Conservation (phyloP, 2,888 invertebrate genomes). For the Bellardia pandia region DNA sequence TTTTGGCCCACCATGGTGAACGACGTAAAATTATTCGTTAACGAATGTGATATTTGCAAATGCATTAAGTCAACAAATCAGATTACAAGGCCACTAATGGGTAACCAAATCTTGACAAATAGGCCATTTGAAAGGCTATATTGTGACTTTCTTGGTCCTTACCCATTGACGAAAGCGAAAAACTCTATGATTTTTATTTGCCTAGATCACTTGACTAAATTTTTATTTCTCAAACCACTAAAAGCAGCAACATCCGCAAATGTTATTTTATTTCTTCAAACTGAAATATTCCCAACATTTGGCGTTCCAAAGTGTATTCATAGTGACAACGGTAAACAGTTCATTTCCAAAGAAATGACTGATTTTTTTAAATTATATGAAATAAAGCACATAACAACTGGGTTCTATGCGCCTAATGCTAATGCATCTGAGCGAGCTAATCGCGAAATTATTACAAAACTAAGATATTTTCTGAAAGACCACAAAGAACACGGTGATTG, state of each 20-base stretch:
- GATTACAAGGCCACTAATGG: no score
- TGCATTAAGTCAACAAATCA: no score
- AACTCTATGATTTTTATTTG: no score
- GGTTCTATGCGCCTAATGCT: constrained; percentile 59
- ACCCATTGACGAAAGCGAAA: no score
- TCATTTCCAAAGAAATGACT: constrained; percentile 48
- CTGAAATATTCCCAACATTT: constrained; percentile 49
- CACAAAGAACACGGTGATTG: neutral
- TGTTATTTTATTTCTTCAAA: constrained; percentile 41
- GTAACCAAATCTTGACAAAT: no score
- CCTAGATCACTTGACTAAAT: no score
- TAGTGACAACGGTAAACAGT: constrained; percentile 66
- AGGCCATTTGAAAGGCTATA: no score
- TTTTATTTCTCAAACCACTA: constrained; percentile 11
- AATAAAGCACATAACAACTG: constrained; percentile 54
- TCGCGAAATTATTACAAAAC: constrained; percentile 42
- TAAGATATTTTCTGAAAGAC: neutral
- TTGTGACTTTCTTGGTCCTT: no score
- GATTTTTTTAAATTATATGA: constrained; percentile 44
- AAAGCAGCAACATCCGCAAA: constrained; percentile 21
- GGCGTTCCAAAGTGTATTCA: constrained; percentile 59
- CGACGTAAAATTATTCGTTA: no score
- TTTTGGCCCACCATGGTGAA: no score
- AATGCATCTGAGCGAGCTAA: constrained; percentile 68
- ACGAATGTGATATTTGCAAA: no score